Percentiles rank a stretch among this genome's conserved stretches.
phyloP scores from a whole-genome alignment of 2,888 invertebrate genomes.

The Apocheima hispidaria region DNA sequence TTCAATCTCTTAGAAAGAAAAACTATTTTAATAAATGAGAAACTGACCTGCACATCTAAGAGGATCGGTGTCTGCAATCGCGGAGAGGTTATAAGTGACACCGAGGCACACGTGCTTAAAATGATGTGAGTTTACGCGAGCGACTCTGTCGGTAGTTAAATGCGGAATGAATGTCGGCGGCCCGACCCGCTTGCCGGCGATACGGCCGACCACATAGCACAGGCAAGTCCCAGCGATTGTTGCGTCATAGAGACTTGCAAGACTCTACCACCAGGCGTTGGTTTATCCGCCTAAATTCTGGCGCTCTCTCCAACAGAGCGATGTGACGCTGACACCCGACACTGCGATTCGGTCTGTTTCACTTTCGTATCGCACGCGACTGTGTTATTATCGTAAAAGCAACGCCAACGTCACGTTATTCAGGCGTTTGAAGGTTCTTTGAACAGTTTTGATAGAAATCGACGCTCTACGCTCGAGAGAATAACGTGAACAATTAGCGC shows the following conservation, averaged over 20 bases:
- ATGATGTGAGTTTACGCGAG: constrained; percentile 62
- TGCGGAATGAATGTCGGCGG: constrained; percentile 67
- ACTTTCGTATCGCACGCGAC: constrained; percentile 11
- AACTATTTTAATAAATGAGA: not conserved
- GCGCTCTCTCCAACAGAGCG: not conserved
- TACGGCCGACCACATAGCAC: constrained; percentile 30
- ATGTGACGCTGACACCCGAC: constrained; percentile 3
- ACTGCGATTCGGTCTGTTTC: constrained; percentile 16
- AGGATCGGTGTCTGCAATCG: constrained; percentile 26
- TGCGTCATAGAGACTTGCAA: constrained; percentile 56
- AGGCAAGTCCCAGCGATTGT: constrained; percentile 60
- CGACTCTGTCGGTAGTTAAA: constrained; percentile 65
- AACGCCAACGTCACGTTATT: constrained; percentile 13
- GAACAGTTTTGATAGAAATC: not conserved
- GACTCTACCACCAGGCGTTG: constrained; percentile 1
- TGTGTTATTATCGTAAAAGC: constrained; percentile 10
- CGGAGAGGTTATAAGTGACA: constrained; percentile 66
- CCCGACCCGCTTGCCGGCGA: constrained; percentile 24
- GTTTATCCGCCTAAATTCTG: constrained; percentile 23
- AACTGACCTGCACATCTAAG: constrained; percentile 31
- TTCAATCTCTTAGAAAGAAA: constrained; percentile 2
- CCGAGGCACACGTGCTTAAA: constrained; percentile 75
- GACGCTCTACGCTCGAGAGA: not conserved
- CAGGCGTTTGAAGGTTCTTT: constrained; percentile 13
- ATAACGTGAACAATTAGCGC: constrained; percentile 8